A percentile compares a stretch with the other conserved stretches of the same genome.
phyloP scores from a whole-genome alignment of 2,797 vertebrate genomes.

The Pseudochirops corinnae region DNA sequence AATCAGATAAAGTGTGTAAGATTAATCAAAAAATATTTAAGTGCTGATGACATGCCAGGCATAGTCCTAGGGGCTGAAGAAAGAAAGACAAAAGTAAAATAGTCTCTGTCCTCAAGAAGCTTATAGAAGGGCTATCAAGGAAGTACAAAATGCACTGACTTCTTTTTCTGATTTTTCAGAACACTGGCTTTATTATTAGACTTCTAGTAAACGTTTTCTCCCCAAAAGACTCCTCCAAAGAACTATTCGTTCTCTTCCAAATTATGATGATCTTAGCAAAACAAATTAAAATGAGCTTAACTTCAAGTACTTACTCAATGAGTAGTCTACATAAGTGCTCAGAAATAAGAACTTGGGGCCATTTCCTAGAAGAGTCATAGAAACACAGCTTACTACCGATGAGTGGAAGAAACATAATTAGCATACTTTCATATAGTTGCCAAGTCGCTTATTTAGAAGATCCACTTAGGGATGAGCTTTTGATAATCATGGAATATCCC shows the following conservation, averaged over 20 bases:
- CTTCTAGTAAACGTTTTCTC: constrained; percentile 55
- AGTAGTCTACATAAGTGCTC: constrained; percentile 78
- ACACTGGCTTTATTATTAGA: constrained; percentile 49
- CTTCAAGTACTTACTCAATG: constrained; percentile 82
- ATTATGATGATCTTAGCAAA: constrained; percentile 76
- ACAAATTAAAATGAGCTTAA: constrained; percentile 79
- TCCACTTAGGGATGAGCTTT: constrained; percentile 63
- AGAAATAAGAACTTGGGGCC: constrained; percentile 79
- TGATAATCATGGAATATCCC: constrained; percentile 60
- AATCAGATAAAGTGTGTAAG: not conserved
- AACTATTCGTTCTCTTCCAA: constrained; percentile 50
- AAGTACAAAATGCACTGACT: constrained; percentile 46
- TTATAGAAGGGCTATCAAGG: not conserved
- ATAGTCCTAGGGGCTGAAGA: not conserved
- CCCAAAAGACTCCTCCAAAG: constrained; percentile 36
- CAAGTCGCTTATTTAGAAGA: constrained; percentile 77
- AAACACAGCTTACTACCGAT: constrained; percentile 71
- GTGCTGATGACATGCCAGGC: not conserved
- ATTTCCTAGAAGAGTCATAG: constrained; percentile 74
- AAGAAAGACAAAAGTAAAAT: not conserved
- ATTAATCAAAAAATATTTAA: not conserved
- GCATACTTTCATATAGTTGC: constrained; percentile 11
- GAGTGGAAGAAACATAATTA: constrained; percentile 80
- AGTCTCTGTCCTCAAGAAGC: not conserved
- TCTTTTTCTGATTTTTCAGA: constrained; percentile 51